Evolutionary conservation across 2,797 vertebrate species (phyloP), one percentile per base, ranked within the genome.

Genomic region (Lophius americanus): DNA sequence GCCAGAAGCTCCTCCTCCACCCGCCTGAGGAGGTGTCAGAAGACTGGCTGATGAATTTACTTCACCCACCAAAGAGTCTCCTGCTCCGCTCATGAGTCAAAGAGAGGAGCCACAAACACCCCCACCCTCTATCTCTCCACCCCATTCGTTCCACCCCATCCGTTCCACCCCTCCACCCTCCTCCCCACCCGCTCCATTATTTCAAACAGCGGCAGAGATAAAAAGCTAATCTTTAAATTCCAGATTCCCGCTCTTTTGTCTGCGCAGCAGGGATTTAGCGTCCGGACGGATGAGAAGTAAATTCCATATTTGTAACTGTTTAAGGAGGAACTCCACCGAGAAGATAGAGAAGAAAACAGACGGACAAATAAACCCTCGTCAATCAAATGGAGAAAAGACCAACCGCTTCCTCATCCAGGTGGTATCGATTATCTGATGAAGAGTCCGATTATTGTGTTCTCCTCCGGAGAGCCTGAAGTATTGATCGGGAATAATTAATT

Each of bases 151-250:
- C 60, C 53, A 68, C 23, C 23, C n/a, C 5, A 12, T 60, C 46
- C 50, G 3, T 33, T 7, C 50, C 41, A n/a, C 49, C 7, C 2
- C 23, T 23, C 33, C 51, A 7, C 13, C 46, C 9, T 63, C 44
- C 42, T 9, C 37, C 23, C 43, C 32, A 11, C n/a, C 46, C 42
- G 35, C 51, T 37, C 60, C 53, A 68, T 73, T 56, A 75, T 73
- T 78, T 56, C 56, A 47, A 73, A 71, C 75, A 64, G 55, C 23
- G 11, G 64, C 61, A 52, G 51, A 70, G 44, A 79, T 33, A 61
- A 37, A 75, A 58, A 14, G 4, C 65, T 82, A 84, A 89, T 86
- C 88, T 89, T 72, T 61, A 55, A 76, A 83, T 81, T 83, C 59
- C 78, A 87, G 81, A 83, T 81, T 73, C 60, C 38, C 63, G 68